Evolutionary conservation across 1,140 invertebrate genomes (phyloP), one percentile per base, ranked within the genome.

Genomic region (Maniola jurtina): DNA sequence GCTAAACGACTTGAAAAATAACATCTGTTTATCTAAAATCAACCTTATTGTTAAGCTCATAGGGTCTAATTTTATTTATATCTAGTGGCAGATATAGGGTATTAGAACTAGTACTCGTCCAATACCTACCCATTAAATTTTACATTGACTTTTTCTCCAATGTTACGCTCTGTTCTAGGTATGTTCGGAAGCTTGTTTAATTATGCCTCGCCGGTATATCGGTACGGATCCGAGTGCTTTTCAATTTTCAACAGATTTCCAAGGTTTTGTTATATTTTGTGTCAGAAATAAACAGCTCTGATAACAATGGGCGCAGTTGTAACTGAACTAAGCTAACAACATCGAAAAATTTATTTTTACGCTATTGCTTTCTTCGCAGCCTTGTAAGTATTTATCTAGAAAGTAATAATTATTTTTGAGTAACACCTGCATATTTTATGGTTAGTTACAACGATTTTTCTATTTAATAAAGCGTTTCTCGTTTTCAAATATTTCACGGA

Each of bases 101-200:
- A 13, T 34, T 13, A 0, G 10, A 5, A 4, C 25, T 11, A 6
- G 11, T 2, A 3, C 5, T 34, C 16, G 33, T 13, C 8, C 16
- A 16, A 60, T 67, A 55, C 48, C 47, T 68, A 55, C 61, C 64
- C 64, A 73, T 73, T 73, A 65, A 73, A 70, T 71, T 67, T 71
- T 64, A 64, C 68, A 66, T 70, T 61, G 64, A 70, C 52, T 73
- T 73, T 73, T 72, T 68, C 59, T 62, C 61, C 61, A 66, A 61
- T 73, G 68, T 72, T 66, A 73, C 56, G 54, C 56, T 66, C 61
- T 73, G 61, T 64, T 73, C 64, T 73, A 73, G 66, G 64, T 61
- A 61, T 67, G 68, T 64, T 61, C 61, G 64, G 55, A 64, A 61
- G 60, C 60, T 42, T 64, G 61, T 73, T 64, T 73, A 70, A 73